Percentiles rank a stretch among this genome's conserved stretches.
These are phyloP conservation scores for Peromyscus polionotus DNA, from an alignment of 2,113 vertebrate genomes.

Conservation along the genomic window DNA sequence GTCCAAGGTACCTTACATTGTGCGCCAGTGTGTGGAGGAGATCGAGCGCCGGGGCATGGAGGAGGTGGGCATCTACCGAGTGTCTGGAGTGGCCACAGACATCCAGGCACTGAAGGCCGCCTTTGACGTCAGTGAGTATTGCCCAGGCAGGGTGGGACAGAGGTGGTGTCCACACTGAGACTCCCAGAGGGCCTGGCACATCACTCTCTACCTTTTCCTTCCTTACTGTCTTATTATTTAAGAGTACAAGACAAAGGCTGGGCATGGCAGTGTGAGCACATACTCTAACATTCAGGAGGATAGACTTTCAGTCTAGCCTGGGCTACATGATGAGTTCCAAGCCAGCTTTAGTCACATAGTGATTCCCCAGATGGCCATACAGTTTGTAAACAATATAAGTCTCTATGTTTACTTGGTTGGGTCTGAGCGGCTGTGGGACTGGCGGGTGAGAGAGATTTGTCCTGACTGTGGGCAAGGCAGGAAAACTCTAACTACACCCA, in stretches of 20 bases:
- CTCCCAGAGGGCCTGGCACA: not conserved
- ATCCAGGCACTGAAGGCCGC: slow-evolving; percentile 98
- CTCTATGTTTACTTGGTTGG: too few species aligned
- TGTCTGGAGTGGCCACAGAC: slow-evolving; percentile 98
- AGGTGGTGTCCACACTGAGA: accelerated
- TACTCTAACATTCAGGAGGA: too few species aligned
- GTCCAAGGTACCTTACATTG: slow-evolving; percentile 99
- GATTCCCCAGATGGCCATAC: not conserved
- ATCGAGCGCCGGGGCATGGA: slow-evolving; percentile 98
- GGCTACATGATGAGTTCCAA: not conserved
- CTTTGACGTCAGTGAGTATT: slow-evolving; percentile 97
- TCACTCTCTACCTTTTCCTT: not conserved
- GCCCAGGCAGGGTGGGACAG: not conserved
- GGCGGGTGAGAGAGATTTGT: too few species aligned
- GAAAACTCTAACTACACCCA: too few species aligned
- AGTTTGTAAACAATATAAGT: too few species aligned
- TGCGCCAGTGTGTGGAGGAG: slow-evolving; percentile 98
- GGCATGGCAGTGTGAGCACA: too few species aligned
- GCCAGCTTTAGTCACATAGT: not conserved
- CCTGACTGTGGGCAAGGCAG: too few species aligned
- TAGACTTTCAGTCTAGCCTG: not conserved
- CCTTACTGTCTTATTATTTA: not conserved
- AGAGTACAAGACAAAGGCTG: not conserved
- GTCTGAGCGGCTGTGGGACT: too few species aligned
- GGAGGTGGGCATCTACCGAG: slow-evolving; percentile 98